Evolutionary conservation across 2,797 vertebrate species (phyloP).

Genomic region (Varecia variegata): DNA sequence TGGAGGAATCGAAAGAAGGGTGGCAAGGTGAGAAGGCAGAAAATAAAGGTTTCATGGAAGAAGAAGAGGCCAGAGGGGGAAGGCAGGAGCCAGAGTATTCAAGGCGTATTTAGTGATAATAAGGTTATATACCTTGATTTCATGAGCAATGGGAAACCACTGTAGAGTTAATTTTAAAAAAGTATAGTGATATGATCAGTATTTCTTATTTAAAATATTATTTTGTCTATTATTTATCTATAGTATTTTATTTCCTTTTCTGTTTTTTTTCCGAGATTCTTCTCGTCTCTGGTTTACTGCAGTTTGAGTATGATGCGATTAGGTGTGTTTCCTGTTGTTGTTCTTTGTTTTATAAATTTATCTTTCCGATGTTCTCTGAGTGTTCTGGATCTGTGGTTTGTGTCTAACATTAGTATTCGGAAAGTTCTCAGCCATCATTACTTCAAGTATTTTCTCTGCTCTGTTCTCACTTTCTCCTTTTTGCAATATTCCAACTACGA

Average conservation of each 20-base stretch:
- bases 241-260: neutral
- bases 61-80: fast-evolving
- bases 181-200: neutral
- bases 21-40: neutral
- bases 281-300: neutral
- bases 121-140: neutral
- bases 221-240: neutral
- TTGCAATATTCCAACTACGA: neutral
- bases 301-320: neutral
- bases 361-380: neutral
- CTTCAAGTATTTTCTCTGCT: neutral
- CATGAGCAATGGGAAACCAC: neutral
- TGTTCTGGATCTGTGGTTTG: neutral
- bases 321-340: neutral
- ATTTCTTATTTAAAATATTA: neutral
- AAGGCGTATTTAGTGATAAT: neutral
- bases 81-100: neutral
- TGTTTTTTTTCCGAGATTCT: neutral
- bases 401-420: neutral
- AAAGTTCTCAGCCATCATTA: neutral
- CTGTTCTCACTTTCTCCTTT: neutral
- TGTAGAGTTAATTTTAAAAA: neutral
- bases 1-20: neutral
- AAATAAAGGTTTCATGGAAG: neutral
- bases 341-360: neutral